A percentile compares a stretch with the other conserved stretches of the same genome.
phyloP scores from a whole-genome alignment of 1,140 invertebrate genomes.

The Papilio polytes region DNA sequence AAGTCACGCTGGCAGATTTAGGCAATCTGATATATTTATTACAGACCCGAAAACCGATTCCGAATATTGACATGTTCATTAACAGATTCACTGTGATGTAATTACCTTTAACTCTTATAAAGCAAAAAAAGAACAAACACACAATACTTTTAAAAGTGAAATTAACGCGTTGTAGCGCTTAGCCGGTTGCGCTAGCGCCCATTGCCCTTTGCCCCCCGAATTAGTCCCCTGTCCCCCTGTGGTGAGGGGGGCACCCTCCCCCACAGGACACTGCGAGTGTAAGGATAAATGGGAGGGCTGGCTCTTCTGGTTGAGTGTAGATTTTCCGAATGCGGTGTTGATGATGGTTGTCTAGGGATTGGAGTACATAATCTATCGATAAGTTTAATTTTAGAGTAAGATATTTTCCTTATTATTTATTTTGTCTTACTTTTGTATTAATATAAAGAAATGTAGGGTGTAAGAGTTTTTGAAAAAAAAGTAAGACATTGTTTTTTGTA shows the following conservation, averaged over 20 bases:
- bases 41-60: too few relatives aligned
- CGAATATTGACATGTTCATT: neutral
- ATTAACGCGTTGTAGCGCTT: constrained; percentile 68
- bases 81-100: neutral
- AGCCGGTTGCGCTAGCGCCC: constrained; percentile 67
- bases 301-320: constrained; percentile 83
- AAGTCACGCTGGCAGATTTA: too few relatives aligned
- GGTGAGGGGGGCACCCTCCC: constrained; percentile 47
- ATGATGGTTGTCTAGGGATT: constrained; percentile 72
- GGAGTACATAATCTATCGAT: constrained; percentile 55
- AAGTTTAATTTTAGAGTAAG: neutral
- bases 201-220: constrained; percentile 75
- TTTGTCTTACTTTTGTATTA: neutral
- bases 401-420: neutral
- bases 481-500: too few relatives aligned
- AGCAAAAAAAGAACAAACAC: constrained; percentile 27
- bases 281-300: constrained; percentile 83
- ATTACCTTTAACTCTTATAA: neutral
- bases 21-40: too few relatives aligned
- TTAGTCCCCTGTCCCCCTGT: constrained; percentile 53
- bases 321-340: constrained; percentile 84
- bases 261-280: constrained; percentile 76
- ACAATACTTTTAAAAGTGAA: constrained; percentile 66
- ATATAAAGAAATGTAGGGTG: neutral
- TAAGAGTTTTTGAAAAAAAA: neutral